Base-by-base conservation (phyloP, 2,888 invertebrate species). In the Apamea anceps region DNA sequence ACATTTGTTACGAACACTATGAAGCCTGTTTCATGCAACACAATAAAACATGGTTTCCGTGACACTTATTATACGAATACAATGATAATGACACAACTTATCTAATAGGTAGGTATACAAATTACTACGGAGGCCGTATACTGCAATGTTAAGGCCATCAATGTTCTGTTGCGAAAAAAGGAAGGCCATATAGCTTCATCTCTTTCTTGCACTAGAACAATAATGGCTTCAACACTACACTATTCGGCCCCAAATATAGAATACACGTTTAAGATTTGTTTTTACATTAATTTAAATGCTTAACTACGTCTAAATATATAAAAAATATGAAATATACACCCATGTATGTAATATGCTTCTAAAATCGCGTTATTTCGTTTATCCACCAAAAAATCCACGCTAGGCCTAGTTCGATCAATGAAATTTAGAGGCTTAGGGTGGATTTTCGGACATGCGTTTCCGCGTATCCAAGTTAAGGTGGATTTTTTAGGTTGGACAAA, bases 71-170 rank as follows among this genome's bases (percentile, higher is more conserved):
- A 65, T 71, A 71, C n/a, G 54, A 66, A 68, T 65, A 72, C 71
- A 84, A 75, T 84, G 60, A 75, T 67, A 63, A 85, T 76, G 73
- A 87, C 73, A 77, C 54, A 63, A 77, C 85, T 80, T 87, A 87
- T 75, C 62, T 83, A 82, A 73, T 72, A 87, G 72, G 51, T 80
- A 83, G 72, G 62, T 77, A 80, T 76, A 86, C 57, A 79, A 87
- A 77, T 65, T 70, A 42, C 75, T 79, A 79, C 66, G 70, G 63
- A 45, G 25, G n/a, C 3, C n/a, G 4, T 77, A 25, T 51, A 77
- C 37, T 57, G 70, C 18, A 84, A 37, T 60, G 8, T 51, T 45
- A 18, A 67, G 76, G 45, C 63, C 32, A 45, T 67, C 12, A 28
- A 42, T 15, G 21, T 13, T 51, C 32, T 6, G 10, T 42, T 51